These are phyloP conservation scores for Hypsibius dujardini DNA, from an alignment of 1,140 invertebrate genomes.

Conservation along the genomic window DNA sequence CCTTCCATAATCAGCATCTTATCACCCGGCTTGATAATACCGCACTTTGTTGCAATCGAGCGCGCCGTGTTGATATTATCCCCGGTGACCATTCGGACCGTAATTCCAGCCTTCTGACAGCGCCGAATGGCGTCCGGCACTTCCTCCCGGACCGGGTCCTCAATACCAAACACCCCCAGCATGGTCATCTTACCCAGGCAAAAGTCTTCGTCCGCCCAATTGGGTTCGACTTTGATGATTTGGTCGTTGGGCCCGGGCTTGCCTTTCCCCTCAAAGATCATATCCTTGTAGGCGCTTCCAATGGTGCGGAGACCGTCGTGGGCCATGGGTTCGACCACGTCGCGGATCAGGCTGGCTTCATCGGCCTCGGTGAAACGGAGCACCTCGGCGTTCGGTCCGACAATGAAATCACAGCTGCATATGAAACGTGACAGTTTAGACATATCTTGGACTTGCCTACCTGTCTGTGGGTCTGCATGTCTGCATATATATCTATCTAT, in stretches of 20 bases:
- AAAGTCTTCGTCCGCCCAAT: not conserved
- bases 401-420: not conserved
- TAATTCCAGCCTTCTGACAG: not conserved
- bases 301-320: slow-evolving; percentile 13
- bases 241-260: slow-evolving; percentile 26
- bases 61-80: slow-evolving; percentile 28
- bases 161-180: slow-evolving; percentile 10
- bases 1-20: slow-evolving; percentile 23
- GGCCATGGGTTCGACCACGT: slow-evolving; percentile 7
- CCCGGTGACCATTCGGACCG: not conserved
- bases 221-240: slow-evolving; percentile 51
- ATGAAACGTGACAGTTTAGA: slow-evolving; percentile 4
- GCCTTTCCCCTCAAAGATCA: not conserved
- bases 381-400: not conserved
- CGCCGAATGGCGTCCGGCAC: not conserved
- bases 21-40: slow-evolving; percentile 23
- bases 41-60: slow-evolving; percentile 20
- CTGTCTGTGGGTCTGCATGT: no score
- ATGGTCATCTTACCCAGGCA: not conserved
- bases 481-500: not conserved
- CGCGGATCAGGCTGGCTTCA: not conserved
- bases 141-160: slow-evolving; percentile 22
- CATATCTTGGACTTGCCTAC: not conserved
- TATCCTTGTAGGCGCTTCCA: not conserved
- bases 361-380: not conserved